phyloP scores from a whole-genome alignment of 2,113 vertebrate species.

The Petrocephalus microphthalmus region DNA sequence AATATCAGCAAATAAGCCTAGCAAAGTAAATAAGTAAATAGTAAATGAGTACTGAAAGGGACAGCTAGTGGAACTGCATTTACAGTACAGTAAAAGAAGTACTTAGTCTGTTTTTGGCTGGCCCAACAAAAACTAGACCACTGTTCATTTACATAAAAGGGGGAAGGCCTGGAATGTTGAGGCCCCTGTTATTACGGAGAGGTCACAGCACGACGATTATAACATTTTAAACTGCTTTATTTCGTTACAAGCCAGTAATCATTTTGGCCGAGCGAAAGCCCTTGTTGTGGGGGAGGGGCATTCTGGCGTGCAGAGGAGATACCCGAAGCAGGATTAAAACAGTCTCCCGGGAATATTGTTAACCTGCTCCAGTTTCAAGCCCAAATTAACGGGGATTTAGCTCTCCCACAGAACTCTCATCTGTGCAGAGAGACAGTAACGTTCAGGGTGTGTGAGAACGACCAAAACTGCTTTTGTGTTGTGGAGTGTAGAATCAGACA shows the following conservation, averaged over 20 bases:
- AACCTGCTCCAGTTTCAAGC: constrained; percentile 58
- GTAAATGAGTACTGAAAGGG: not conserved
- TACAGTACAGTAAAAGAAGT: not conserved
- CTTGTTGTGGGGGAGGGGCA: constrained; percentile 12
- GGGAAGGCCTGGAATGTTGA: not conserved
- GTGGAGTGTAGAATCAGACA: not conserved
- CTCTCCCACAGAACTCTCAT: constrained; percentile 54
- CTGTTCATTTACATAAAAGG: not conserved
- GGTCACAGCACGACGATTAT: not conserved
- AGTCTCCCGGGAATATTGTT: constrained; percentile 51
- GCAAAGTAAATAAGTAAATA: not conserved
- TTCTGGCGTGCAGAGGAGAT: constrained; percentile 34
- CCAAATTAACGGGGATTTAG: constrained; percentile 61
- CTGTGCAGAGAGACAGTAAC: constrained; percentile 50
- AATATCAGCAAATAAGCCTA: not conserved
- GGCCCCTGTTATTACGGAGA: constrained; percentile 13
- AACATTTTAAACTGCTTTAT: not conserved
- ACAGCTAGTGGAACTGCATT: not conserved
- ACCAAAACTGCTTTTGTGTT: not conserved
- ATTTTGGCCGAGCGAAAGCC: constrained; percentile 53
- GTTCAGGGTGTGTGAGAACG: not conserved
- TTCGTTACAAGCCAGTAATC: constrained; percentile 53
- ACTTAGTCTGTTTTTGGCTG: constrained; percentile 12
- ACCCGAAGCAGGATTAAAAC: constrained; percentile 53
- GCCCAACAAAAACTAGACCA: not conserved